A percentile compares a stretch with the other conserved stretches of the same genome.
Evolutionary conservation across 1,140 invertebrate species (phyloP).

Genomic region (Scaptomyza montana): DNA sequence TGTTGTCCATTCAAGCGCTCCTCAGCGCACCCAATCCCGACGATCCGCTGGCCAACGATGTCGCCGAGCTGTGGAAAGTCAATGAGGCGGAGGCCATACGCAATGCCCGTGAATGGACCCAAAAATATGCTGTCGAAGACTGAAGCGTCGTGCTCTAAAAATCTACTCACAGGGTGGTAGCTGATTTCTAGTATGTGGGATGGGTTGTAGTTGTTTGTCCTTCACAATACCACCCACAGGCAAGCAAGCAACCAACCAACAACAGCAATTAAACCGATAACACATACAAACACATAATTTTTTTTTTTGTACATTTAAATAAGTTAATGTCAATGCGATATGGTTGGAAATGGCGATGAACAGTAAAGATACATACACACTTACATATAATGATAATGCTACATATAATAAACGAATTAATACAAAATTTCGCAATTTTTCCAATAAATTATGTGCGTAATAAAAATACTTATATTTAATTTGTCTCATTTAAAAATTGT

Average conservation of each 20-base stretch:
- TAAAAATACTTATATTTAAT: neutral
- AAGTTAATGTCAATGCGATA: conserved; percentile 30
- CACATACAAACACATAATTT: conserved; percentile 67
- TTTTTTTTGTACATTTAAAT: conserved; percentile 48
- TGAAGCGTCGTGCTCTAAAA: conserved; percentile 27
- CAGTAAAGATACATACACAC: conserved; percentile 14
- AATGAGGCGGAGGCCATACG: conserved; percentile 93
- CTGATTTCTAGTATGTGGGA: conserved; percentile 10
- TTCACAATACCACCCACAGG: conserved; percentile 9
- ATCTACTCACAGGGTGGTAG: conserved; percentile 7
- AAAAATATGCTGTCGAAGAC: conserved; percentile 88
- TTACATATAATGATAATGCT: conserved; percentile 43
- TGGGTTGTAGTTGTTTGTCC: neutral
- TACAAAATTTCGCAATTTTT: conserved; percentile 13
- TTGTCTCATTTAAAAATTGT: neutral
- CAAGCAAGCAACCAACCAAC: conserved; percentile 14
- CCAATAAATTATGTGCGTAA: conserved; percentile 12
- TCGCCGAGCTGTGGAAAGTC: conserved; percentile 97
- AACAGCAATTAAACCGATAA: conserved; percentile 87
- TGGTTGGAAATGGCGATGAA: conserved; percentile 24
- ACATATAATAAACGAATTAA: conserved; percentile 31
- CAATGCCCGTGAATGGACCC: conserved; percentile 96
- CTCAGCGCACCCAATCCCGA: conserved; percentile 98
- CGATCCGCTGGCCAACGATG: conserved; percentile 97
- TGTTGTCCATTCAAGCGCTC: conserved; percentile 97